phyloP scores from a whole-genome alignment of 1,140 invertebrate genomes.

The Listronotus oregonensis region DNA sequence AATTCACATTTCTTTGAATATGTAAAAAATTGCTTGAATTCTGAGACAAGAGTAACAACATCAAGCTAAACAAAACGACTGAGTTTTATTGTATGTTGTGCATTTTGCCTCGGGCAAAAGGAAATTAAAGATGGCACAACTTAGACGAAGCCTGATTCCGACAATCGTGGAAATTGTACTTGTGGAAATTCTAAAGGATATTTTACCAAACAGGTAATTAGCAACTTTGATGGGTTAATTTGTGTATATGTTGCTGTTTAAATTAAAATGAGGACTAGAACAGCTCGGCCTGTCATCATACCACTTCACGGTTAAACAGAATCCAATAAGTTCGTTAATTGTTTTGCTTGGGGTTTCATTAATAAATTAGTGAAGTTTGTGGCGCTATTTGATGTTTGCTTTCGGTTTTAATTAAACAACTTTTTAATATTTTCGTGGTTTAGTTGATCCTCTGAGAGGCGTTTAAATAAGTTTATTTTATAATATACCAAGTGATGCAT shows the following conservation, averaged over 20 bases:
- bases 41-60: slow-evolving; percentile 10
- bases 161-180: slow-evolving; percentile 55
- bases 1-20: no score
- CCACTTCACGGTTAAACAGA: slow-evolving; percentile 16
- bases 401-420: slow-evolving; percentile 28
- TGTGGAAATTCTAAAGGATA: slow-evolving; percentile 55
- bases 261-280: no score
- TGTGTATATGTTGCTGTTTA: slow-evolving; percentile 26
- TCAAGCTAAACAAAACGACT: slow-evolving; percentile 27
- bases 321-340: slow-evolving; percentile 29
- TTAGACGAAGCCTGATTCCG: slow-evolving; percentile 50
- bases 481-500: no score
- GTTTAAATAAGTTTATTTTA: no score
- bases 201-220: slow-evolving; percentile 57
- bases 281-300: no score
- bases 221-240: slow-evolving; percentile 57
- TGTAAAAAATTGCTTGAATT: no score
- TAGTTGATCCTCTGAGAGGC: no score
- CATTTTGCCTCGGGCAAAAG: slow-evolving; percentile 38
- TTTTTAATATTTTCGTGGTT: slow-evolving; percentile 22
- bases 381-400: slow-evolving; percentile 26
- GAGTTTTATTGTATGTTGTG: slow-evolving; percentile 38
- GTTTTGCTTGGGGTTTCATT: slow-evolving; percentile 26
- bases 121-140: slow-evolving; percentile 51
- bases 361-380: slow-evolving; percentile 29